Evolutionary conservation across 2,113 vertebrate genomes (phyloP), one percentile per base, ranked within the genome.

Genomic region (Anolis sagrei): DNA sequence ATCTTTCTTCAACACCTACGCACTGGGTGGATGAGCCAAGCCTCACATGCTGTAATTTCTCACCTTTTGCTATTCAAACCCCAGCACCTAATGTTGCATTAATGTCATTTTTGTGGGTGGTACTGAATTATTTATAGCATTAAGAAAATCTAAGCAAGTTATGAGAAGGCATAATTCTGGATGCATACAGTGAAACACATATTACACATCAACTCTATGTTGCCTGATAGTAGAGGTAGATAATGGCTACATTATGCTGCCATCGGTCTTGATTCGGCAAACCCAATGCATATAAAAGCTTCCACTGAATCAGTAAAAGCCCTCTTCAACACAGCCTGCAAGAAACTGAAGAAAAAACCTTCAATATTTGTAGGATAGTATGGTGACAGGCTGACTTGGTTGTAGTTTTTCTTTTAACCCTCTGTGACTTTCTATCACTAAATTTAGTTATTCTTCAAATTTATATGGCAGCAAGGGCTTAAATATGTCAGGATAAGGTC

Each of bases 101-200:
- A 93, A 91, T 93, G 91, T 89, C 19, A 87, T 90, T 93, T 92
- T 89, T 91, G 89, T 73, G 89, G 79, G 82, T 79, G 82, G 79
- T 92, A 93, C 89, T 91, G 88, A 89, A 85, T 89, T 91, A 87
- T 81, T 73, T 1, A 0, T 29, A 76, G 81, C 70, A 69, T 62
- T 76, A 89, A 58, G 90, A 78, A 76, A n/a, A 84, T 87, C 86
- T 83, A 66, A 90, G 61, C 14, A 74, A 83, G 10, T 89, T 87
- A 90, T 2, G 86, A 76, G 86, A 92, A 79, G 85, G 7, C 79
- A 82, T 1, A 3, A 32, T 92, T 88, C 32, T 75, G 51, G 61
- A 87, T 32, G 70, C 74, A 74, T 19, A 68, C 81, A 68, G 86
- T 62, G 79, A 58, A 86, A 93, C 86, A 49, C 36, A 86, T n/a